Evolutionary conservation across 2,888 invertebrate species (phyloP).

Genomic region (Molorchus minor): DNA sequence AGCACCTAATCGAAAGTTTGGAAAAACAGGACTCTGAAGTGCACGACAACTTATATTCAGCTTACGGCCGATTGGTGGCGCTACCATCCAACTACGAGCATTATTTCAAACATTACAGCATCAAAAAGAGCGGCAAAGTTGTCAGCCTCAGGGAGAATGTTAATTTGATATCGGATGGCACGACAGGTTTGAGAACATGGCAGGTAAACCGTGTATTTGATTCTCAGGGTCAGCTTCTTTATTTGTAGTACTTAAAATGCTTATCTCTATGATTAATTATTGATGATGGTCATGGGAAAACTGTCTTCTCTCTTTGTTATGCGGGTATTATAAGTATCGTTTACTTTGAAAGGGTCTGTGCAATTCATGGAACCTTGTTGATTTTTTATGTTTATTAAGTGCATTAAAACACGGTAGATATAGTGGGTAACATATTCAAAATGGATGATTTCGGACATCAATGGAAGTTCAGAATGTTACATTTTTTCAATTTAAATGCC

Average conservation of each 20-base stretch:
- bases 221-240: conserved; percentile 10
- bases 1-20: conserved; percentile 69
- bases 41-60: conserved; percentile 72
- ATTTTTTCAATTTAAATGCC: no score
- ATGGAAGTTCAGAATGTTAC: no score
- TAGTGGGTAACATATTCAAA: no score
- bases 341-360: no score
- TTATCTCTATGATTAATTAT: neutral
- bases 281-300: neutral
- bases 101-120: conserved; percentile 71
- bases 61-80: conserved; percentile 67
- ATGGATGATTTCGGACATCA: no score
- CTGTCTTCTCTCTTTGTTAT: no score
- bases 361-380: no score
- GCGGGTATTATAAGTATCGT: no score
- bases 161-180: conserved; percentile 78
- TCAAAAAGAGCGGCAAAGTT: conserved; percentile 57
- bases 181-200: conserved; percentile 83
- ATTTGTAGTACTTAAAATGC: neutral
- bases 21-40: conserved; percentile 68
- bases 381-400: no score
- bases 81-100: conserved; percentile 59
- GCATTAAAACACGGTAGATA: no score
- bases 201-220: conserved; percentile 65
- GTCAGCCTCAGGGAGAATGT: conserved; percentile 75